These are phyloP conservation scores for Dynastes grantii DNA, from an alignment of 2,888 invertebrate species.

Conservation along the genomic window DNA sequence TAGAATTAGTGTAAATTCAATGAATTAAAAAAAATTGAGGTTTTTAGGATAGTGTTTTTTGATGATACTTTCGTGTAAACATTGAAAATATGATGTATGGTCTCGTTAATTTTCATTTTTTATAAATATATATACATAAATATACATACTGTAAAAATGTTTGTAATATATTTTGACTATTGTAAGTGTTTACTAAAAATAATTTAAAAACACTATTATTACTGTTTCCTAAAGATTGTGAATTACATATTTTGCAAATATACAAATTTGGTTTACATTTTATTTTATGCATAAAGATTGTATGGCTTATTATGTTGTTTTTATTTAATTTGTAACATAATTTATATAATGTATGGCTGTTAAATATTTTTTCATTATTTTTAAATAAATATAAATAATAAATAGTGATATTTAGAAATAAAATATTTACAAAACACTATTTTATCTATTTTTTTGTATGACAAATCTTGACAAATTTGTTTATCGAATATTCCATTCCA, in stretches of 20 bases:
- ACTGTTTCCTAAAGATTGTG: slow-evolving; percentile 47
- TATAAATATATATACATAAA: slow-evolving; percentile 35
- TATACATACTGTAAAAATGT: slow-evolving; percentile 50
- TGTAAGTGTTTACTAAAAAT: slow-evolving; percentile 53
- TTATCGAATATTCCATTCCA: too few relatives aligned
- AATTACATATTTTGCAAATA: slow-evolving; percentile 48
- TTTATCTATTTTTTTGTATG: slow-evolving; percentile 6
- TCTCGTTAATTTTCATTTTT: slow-evolving; percentile 36
- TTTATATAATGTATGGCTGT: slow-evolving; percentile 69
- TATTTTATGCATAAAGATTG: slow-evolving; percentile 49
- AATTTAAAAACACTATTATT: slow-evolving; percentile 47
- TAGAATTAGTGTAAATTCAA: slow-evolving; percentile 17
- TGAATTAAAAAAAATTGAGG: background rate
- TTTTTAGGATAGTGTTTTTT: slow-evolving; percentile 1
- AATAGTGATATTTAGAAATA: slow-evolving; percentile 69
- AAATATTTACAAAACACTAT: slow-evolving; percentile 56
- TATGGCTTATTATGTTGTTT: slow-evolving; percentile 52
- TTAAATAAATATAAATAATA: slow-evolving; percentile 66
- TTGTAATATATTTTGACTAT: slow-evolving; percentile 53
- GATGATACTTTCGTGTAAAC: slow-evolving; percentile 6
- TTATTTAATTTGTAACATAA: slow-evolving; percentile 62
- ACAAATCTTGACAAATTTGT: background rate
- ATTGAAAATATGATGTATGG: slow-evolving; percentile 46
- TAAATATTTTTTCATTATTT: slow-evolving; percentile 69
- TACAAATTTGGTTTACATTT: slow-evolving; percentile 45